Evolutionary conservation across 35 echinoderm and acorn worm species (phyloP).

Genomic region (Hemicentrotus pulcherrimus): DNA sequence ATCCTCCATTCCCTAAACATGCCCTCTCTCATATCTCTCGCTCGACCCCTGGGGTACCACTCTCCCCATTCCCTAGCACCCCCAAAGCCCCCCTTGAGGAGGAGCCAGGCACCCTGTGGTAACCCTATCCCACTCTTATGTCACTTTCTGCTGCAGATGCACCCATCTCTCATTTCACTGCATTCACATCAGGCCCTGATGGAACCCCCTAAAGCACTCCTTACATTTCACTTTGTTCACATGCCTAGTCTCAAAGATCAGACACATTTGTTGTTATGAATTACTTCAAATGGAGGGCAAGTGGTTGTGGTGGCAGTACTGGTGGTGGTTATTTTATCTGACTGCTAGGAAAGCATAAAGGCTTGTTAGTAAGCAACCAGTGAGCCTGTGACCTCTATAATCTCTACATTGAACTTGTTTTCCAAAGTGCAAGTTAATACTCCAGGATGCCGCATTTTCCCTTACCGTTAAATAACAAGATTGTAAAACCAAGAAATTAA

Average conservation of each 20-base stretch:
- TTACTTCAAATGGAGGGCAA: too few species aligned
- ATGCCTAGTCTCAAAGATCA: background rate
- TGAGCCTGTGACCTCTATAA: too few species aligned
- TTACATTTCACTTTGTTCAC: conserved; percentile 4
- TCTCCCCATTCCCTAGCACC: background rate
- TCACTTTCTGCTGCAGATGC: conserved; percentile 31
- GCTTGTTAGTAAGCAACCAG: too few species aligned
- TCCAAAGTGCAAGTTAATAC: too few species aligned
- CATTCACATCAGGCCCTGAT: conserved; percentile 31
- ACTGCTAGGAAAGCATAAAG: too few species aligned
- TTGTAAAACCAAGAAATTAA: too few species aligned
- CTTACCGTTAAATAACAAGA: too few species aligned
- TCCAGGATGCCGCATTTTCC: too few species aligned
- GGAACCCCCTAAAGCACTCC: conserved; percentile 16
- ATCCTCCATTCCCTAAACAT: background rate
- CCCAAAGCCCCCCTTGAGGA: background rate
- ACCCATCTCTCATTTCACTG: conserved; percentile 22
- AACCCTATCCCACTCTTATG: conserved; percentile 36
- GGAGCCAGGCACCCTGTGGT: background rate
- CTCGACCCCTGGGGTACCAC: background rate
- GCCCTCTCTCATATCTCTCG: background rate
- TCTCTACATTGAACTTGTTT: too few species aligned
- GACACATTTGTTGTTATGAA: background rate
- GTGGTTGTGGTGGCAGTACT: too few species aligned
- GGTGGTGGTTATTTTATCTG: too few species aligned